These are phyloP conservation scores for Nycticebus coucang DNA, from an alignment of 2,113 vertebrate genomes.

Conservation along the genomic window DNA sequence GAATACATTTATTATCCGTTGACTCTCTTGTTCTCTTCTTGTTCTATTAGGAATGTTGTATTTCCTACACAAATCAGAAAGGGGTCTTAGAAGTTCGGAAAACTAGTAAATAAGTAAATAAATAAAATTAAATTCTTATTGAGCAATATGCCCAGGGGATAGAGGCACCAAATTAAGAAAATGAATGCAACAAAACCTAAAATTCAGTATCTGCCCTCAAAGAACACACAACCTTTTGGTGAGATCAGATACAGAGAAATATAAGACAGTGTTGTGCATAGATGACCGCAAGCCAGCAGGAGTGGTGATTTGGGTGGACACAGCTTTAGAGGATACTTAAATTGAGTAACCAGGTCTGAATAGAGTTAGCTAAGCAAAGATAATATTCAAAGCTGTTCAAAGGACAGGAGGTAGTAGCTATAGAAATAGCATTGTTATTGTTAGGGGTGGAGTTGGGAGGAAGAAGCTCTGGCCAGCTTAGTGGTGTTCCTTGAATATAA, in stretches of 20 bases:
- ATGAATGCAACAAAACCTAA: background rate
- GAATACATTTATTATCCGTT: background rate
- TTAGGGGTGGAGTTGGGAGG: background rate
- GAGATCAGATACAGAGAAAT: background rate
- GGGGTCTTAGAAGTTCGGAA: background rate
- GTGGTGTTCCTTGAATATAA: background rate
- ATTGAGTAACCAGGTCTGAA: background rate
- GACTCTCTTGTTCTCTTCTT: background rate
- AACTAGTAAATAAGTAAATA: background rate
- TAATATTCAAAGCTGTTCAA: background rate
- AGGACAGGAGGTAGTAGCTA: background rate
- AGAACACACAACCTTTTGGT: background rate
- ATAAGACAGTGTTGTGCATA: background rate
- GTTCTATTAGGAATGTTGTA: background rate
- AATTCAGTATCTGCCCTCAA: background rate
- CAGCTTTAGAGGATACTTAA: background rate
- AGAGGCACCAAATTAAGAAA: background rate
- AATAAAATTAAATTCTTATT: background rate
- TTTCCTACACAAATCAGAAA: background rate
- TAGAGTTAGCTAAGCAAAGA: background rate
- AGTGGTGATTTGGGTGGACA: accelerated
- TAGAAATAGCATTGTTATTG: background rate
- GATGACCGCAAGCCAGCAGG: too few species aligned
- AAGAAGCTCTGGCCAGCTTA: background rate
- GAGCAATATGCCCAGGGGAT: background rate